A percentile compares a stretch with the other conserved stretches of the same genome.
These are phyloP conservation scores for Pterobdella sp. DNA, from an alignment of 2,888 invertebrate species.

Conservation along the genomic window DNA sequence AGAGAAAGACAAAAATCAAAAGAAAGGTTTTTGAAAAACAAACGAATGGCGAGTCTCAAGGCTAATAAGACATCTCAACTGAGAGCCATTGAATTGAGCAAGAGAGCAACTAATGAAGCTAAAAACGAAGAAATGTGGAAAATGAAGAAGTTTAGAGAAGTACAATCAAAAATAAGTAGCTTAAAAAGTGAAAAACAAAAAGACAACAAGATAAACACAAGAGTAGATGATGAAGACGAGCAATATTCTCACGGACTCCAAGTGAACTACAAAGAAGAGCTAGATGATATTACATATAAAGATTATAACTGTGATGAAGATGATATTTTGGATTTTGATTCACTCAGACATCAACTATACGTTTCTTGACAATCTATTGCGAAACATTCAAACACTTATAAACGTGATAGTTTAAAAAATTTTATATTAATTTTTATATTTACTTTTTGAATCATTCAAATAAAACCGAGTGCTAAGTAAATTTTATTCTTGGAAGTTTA, in stretches of 20 bases:
- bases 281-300: slow-evolving; percentile 1
- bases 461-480: too few species aligned
- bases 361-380: too few species aligned
- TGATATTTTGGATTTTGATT: slow-evolving; percentile 41
- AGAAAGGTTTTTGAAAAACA: not conserved
- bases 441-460: too few species aligned
- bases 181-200: too few species aligned
- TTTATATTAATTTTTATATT: too few species aligned
- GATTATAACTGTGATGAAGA: not conserved
- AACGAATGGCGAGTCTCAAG: not conserved
- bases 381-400: too few species aligned
- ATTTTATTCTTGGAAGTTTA: not conserved
- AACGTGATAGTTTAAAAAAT: too few species aligned
- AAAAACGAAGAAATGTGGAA: not conserved
- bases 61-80: not conserved
- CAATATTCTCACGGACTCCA: not conserved
- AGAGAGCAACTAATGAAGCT: not conserved
- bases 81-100: not conserved
- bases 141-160: not conserved
- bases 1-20: not conserved
- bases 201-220: not conserved
- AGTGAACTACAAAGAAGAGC: not conserved
- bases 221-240: not conserved
- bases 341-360: not conserved
- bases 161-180: not conserved